phyloP scores from a whole-genome alignment of 2,888 invertebrate genomes.

The Macrosoma leucophasiata region DNA sequence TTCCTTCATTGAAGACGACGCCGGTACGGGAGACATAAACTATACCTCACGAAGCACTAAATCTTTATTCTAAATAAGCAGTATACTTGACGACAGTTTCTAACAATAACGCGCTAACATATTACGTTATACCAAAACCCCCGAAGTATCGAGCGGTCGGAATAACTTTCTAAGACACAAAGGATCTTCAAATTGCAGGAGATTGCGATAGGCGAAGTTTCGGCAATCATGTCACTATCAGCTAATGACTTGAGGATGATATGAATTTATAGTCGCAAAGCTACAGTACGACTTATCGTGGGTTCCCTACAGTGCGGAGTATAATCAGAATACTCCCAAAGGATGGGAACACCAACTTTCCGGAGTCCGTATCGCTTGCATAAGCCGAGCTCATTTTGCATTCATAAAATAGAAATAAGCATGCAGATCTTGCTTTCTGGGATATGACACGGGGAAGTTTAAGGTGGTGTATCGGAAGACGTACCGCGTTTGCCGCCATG shows the following conservation, averaged over 20 bases:
- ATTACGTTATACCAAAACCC: slow-evolving; percentile 32
- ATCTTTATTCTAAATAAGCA: no score
- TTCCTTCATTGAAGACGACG: no score
- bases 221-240: slow-evolving; percentile 68
- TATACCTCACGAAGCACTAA: no score
- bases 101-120: no score
- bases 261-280: slow-evolving; percentile 43
- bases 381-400: slow-evolving; percentile 46
- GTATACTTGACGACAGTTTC: no score
- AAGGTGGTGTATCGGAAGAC: slow-evolving; percentile 9
- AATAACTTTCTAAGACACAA: slow-evolving; percentile 62
- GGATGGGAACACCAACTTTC: slow-evolving; percentile 37
- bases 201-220: slow-evolving; percentile 55
- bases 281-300: slow-evolving; percentile 11
- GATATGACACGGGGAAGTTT: slow-evolving; percentile 25
- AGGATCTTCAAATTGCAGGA: slow-evolving; percentile 44
- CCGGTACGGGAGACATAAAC: no score
- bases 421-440: slow-evolving; percentile 28
- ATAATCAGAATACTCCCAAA: slow-evolving; percentile 29
- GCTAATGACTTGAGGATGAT: slow-evolving; percentile 55
- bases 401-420: slow-evolving; percentile 57
- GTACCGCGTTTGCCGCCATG: slow-evolving; percentile 9
- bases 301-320: slow-evolving; percentile 8
- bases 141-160: slow-evolving; percentile 35
- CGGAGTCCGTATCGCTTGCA: slow-evolving; percentile 49